Evolutionary conservation across 2,888 invertebrate species (phyloP), one percentile per base, ranked within the genome.

Genomic region (Chironomus riparius): DNA sequence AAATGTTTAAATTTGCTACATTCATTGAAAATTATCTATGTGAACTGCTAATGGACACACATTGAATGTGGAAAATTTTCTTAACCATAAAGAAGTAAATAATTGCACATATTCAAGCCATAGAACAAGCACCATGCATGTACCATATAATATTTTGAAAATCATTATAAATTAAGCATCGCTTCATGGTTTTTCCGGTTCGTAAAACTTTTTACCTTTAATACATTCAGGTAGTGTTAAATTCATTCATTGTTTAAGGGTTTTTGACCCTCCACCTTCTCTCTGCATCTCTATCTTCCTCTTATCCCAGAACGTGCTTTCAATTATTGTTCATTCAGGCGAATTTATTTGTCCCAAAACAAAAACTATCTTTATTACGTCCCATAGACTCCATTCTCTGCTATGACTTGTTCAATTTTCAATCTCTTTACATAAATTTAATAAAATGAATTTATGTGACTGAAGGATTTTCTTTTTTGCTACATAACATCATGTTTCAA

Each of bases 101-200:
- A 56, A 56, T 56, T 56, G 56, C 56, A 56, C n/a, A 56, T 56
- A 7, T 38, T 38, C 12, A 50, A 50, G 2, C 15, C 38, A 38
- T 4, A 50, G 15, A 50, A 50, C 13, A 50, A 50, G 50, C 15
- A n/a, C 15, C 13, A 18, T 7, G 56, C 56, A 56, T 56, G 56
- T 65, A 65, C 18, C 12, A 65, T 65, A 24, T 22, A 24, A 24
- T 21, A 24, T 65, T 56, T 15, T 56, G 10, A 24, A 65, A 65
- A 65, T 56, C 56, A 56, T 65, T 65, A 65, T 65, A 65, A 65
- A 65, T 65, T 65, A 65, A 65, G 13, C 22, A 65, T 65, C 24
- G 24, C 65, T 65, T 65, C 65, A 65, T 65, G 65, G 65, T 21
- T 65, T 65, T 65, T 65, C 65, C 65, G 65, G 65, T 21, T 65